phyloP scores from a whole-genome alignment of 2,888 invertebrate genomes.

The Machimus atricapillus region DNA sequence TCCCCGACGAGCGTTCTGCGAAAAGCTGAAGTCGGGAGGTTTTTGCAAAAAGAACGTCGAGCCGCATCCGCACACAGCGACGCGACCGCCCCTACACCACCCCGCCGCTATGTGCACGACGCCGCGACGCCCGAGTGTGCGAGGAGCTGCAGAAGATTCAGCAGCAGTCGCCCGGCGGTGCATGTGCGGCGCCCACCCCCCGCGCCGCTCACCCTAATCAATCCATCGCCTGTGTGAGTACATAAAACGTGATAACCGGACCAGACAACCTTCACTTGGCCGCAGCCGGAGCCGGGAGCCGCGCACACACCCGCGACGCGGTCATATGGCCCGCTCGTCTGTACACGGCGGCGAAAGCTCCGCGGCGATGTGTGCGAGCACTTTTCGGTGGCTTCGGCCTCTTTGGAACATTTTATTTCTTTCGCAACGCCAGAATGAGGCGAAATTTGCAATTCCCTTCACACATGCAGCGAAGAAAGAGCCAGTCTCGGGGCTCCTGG shows the following conservation, averaged over 20 bases:
- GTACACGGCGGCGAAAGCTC: constrained; percentile 22
- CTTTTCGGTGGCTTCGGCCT: constrained; percentile 12
- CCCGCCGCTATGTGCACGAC: neutral
- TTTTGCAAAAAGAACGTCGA: constrained; percentile 27
- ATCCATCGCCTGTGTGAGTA: constrained; percentile 3
- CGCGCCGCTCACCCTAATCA: constrained; percentile 11
- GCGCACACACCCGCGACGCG: neutral
- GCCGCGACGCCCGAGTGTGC: constrained; percentile 15
- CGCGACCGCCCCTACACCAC: neutral
- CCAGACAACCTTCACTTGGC: constrained; percentile 38
- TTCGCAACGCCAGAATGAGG: constrained; percentile 2
- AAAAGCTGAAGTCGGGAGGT: constrained; percentile 8
- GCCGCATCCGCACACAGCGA: neutral
- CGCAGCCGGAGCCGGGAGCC: neutral
- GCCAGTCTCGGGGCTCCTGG: neutral
- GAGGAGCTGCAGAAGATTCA: neutral
- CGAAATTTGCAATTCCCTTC: constrained; percentile 36
- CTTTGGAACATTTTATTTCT: neutral
- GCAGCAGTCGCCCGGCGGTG: neutral
- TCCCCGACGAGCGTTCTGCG: constrained; percentile 43
- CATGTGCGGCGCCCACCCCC: neutral
- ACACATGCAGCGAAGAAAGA: constrained; percentile 27
- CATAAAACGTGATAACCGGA: constrained; percentile 32
- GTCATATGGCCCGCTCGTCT: constrained; percentile 17
- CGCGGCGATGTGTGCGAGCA: neutral